phyloP scores from a whole-genome alignment of 2,113 vertebrate genomes.

The Vanacampus margaritifer region DNA sequence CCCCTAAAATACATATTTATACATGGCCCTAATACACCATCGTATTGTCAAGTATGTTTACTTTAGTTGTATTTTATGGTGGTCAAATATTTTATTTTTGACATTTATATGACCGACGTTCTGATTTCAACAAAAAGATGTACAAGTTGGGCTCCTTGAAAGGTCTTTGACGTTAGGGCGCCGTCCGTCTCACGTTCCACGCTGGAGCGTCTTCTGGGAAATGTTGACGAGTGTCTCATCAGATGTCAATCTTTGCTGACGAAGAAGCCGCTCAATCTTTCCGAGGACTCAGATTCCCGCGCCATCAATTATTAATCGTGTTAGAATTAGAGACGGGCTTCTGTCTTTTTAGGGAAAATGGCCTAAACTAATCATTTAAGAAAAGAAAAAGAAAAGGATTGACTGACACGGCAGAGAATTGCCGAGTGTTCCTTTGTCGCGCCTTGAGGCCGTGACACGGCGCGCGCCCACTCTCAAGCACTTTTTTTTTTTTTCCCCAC shows the following conservation, averaged over 20 bases:
- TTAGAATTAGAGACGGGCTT: slow-evolving; percentile 35
- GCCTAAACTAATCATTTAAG: not conserved
- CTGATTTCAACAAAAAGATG: too few species aligned
- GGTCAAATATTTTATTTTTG: too few species aligned
- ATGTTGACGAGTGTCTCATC: slow-evolving; percentile 40
- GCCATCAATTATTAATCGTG: slow-evolving; percentile 45
- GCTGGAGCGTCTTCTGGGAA: slow-evolving; percentile 20
- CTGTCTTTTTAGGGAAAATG: not conserved
- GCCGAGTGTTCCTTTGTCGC: not conserved
- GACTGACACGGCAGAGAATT: slow-evolving; percentile 1
- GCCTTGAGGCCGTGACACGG: not conserved
- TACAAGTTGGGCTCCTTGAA: not conserved
- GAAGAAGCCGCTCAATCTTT: not conserved
- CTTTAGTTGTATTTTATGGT: too few species aligned
- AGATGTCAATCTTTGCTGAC: slow-evolving; percentile 31
- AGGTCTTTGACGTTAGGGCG: too few species aligned
- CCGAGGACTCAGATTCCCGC: slow-evolving; percentile 28
- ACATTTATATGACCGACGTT: too few species aligned
- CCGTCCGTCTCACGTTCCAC: not conserved
- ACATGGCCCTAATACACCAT: too few species aligned
- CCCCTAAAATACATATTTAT: too few species aligned
- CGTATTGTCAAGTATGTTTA: too few species aligned
- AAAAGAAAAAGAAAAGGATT: not conserved
- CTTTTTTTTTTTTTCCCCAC: too few species aligned
- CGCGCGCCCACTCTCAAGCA: slow-evolving; percentile 14